These are phyloP conservation scores for Brassicogethes aeneus DNA, from an alignment of 2,888 invertebrate species.

Conservation along the genomic window DNA sequence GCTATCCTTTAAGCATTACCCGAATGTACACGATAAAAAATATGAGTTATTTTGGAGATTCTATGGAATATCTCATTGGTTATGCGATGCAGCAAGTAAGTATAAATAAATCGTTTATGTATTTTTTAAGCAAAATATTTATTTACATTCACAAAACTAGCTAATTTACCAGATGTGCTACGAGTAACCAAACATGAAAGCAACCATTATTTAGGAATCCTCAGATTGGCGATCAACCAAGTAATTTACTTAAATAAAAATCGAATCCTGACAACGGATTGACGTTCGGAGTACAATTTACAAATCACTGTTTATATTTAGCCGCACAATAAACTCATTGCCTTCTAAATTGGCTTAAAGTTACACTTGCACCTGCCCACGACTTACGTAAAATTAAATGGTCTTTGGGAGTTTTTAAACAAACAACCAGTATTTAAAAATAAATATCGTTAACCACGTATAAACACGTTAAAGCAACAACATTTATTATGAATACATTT, in stretches of 20 bases:
- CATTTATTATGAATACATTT: too few relatives aligned
- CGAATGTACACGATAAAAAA: constrained; percentile 44
- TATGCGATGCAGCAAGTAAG: constrained; percentile 60
- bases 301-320: neutral
- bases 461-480: too few relatives aligned
- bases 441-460: too few relatives aligned
- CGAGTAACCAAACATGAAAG: too few relatives aligned
- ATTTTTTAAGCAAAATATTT: too few relatives aligned
- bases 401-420: too few relatives aligned
- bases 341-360: neutral
- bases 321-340: neutral
- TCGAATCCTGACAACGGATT: neutral
- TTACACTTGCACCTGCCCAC: neutral
- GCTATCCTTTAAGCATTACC: constrained; percentile 53
- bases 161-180: too few relatives aligned
- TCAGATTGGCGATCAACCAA: neutral
- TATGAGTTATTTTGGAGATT: constrained; percentile 51
- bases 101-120: too few relatives aligned
- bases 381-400: too few relatives aligned
- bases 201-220: too few relatives aligned
- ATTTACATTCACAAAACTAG: too few relatives aligned
- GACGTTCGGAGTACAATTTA: neutral
- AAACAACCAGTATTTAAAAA: too few relatives aligned
- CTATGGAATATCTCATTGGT: constrained; percentile 51
- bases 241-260: neutral